Evolutionary conservation across 2,113 vertebrate species (phyloP).

Genomic region (Calyptomena viridis): DNA sequence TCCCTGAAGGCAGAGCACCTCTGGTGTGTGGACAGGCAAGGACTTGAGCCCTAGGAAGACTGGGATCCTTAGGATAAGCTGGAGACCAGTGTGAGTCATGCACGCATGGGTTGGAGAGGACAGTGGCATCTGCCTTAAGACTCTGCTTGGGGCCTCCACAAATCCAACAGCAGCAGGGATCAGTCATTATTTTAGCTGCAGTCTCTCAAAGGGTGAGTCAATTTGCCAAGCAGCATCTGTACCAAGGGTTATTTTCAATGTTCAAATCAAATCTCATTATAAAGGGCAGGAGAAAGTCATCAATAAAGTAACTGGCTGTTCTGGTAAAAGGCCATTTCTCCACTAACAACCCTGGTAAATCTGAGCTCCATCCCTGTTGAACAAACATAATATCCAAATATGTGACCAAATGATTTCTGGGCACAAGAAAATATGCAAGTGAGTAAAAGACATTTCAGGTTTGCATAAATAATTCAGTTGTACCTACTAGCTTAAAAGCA

Average conservation of each 20-base stretch:
- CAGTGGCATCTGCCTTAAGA: not conserved
- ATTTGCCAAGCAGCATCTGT: not conserved
- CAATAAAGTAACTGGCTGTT: constrained; percentile 1
- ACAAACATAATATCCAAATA: not conserved
- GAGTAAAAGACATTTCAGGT: not conserved
- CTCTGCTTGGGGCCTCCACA: not conserved
- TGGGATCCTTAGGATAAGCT: not conserved
- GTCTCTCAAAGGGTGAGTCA: not conserved
- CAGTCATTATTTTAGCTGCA: not conserved
- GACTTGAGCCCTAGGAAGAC: not conserved
- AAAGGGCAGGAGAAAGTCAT: not conserved
- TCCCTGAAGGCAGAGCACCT: not conserved
- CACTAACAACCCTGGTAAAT: not conserved
- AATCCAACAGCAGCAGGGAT: not conserved
- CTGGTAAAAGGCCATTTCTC: not conserved
- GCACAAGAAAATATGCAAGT: not conserved
- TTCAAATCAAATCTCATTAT: not conserved
- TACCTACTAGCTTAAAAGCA: not conserved
- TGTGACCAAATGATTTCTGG: not conserved
- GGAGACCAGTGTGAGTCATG: not conserved
- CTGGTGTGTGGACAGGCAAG: not conserved
- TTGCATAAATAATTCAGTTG: not conserved
- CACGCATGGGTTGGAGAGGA: not conserved
- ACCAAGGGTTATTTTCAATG: not conserved
- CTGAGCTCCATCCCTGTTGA: not conserved